Percentiles rank a stretch among this genome's conserved stretches.
Conservation (phyloP, 2,888 invertebrate species). For the Julus scandinavius region DNA sequence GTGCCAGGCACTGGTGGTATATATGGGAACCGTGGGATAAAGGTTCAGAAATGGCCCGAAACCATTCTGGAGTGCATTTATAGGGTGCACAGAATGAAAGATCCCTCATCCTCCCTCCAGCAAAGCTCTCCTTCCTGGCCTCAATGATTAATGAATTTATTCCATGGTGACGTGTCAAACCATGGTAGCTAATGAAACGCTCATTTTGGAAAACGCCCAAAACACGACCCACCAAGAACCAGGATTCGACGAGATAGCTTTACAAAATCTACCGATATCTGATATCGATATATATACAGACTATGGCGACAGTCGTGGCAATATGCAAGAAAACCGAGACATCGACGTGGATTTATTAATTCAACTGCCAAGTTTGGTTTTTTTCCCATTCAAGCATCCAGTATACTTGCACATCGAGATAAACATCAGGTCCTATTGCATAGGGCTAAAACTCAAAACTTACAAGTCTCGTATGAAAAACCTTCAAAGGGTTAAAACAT, state of each 20-base stretch:
- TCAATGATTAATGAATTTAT: conserved; percentile 33
- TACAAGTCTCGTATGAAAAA: too few relatives aligned
- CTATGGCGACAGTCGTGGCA: background rate
- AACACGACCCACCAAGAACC: conserved; percentile 7
- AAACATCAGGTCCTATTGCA: too few relatives aligned
- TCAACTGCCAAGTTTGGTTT: background rate
- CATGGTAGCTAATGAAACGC: conserved; percentile 17
- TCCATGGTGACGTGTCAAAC: conserved; percentile 33
- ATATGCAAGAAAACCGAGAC: background rate
- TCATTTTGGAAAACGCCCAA: conserved; percentile 33
- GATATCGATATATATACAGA: background rate
- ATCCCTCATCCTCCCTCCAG: background rate
- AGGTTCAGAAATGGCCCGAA: conserved; percentile 24
- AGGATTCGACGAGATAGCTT: background rate
- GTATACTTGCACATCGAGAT: too few relatives aligned
- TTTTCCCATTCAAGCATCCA: background rate
- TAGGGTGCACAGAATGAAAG: background rate
- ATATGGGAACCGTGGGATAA: conserved; percentile 32
- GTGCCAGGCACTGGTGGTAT: background rate
- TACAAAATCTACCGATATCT: background rate
- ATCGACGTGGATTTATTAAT: background rate
- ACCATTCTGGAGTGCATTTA: conserved; percentile 22
- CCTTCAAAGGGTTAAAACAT: too few relatives aligned
- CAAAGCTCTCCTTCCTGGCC: background rate
- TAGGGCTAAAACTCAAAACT: too few relatives aligned